phyloP scores from a whole-genome alignment of 2,797 vertebrate genomes.

The Pipistrellus pipistrellus region DNA sequence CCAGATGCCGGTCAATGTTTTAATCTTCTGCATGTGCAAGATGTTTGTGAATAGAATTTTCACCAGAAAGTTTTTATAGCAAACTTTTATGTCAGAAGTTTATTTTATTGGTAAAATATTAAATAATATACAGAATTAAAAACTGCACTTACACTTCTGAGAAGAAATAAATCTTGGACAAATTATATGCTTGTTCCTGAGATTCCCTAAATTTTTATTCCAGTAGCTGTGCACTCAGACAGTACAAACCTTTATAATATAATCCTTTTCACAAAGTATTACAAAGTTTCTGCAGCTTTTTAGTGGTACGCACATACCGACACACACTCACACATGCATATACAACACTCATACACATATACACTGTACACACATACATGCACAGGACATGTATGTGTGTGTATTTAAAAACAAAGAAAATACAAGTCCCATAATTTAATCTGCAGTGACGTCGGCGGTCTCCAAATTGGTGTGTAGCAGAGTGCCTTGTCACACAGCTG shows the following conservation, averaged over 20 bases:
- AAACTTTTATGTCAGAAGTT: conserved; percentile 90
- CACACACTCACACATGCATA: conserved; percentile 87
- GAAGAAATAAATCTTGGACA: conserved; percentile 93
- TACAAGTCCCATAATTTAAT: conserved; percentile 86
- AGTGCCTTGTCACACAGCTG: conserved; percentile 80
- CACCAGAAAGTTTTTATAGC: conserved; percentile 86
- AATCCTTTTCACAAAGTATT: conserved; percentile 93
- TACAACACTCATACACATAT: conserved; percentile 89
- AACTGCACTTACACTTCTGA: conserved; percentile 93
- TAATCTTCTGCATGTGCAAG: conserved; percentile 49
- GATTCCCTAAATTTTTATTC: conserved; percentile 94
- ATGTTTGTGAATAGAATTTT: conserved; percentile 62
- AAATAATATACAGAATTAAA: conserved; percentile 94
- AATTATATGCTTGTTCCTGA: conserved; percentile 93
- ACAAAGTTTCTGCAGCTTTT: conserved; percentile 93
- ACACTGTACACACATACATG: conserved; percentile 89
- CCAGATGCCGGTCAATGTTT: background rate
- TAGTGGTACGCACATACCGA: conserved; percentile 87
- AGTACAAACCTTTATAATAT: conserved; percentile 93
- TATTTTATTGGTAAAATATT: conserved; percentile 94
- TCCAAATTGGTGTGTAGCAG: conserved; percentile 74
- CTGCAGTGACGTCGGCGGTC: conserved; percentile 85
- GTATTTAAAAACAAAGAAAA: conserved; percentile 84
- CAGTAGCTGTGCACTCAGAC: conserved; percentile 94
- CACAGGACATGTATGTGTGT: conserved; percentile 86